These are phyloP conservation scores for Argopecten irradians DNA, from an alignment of 1,140 invertebrate species.

Conservation along the genomic window DNA sequence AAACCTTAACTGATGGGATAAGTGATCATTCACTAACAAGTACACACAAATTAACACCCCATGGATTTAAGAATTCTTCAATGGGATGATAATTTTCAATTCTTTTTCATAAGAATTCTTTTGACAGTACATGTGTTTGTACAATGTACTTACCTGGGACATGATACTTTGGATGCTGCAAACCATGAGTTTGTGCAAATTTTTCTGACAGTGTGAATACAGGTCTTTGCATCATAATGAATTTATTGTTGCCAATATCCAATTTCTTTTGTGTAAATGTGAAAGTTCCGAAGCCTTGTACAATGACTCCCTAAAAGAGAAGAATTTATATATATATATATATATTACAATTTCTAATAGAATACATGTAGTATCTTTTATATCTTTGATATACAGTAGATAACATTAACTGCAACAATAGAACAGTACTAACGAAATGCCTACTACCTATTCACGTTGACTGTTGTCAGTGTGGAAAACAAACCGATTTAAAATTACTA, in stretches of 20 bases:
- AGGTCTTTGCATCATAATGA: slow-evolving; percentile 74
- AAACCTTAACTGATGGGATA: no score
- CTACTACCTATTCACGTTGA: no score
- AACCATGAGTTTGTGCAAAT: slow-evolving; percentile 73
- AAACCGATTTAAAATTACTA: no score
- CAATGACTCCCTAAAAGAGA: slow-evolving; percentile 72
- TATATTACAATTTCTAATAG: no score
- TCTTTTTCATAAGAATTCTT: neutral
- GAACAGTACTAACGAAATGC: no score
- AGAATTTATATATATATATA: neutral
- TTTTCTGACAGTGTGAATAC: slow-evolving; percentile 76
- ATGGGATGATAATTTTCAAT: neutral
- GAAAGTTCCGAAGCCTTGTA: slow-evolving; percentile 74
- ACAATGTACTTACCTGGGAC: slow-evolving; percentile 69
- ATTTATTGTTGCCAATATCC: slow-evolving; percentile 76
- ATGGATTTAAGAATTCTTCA: no score
- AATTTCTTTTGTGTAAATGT: slow-evolving; percentile 74
- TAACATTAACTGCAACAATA: no score
- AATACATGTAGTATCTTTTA: no score
- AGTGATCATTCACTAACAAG: no score
- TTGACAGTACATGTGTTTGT: neutral
- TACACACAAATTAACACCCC: no score
- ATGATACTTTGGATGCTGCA: slow-evolving; percentile 73
- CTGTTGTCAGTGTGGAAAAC: no score
- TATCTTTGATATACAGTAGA: no score